A percentile compares a stretch with the other conserved stretches of the same genome.
Evolutionary conservation across 2,888 invertebrate genomes (phyloP).

Genomic region (Dryadula phaetusa): DNA sequence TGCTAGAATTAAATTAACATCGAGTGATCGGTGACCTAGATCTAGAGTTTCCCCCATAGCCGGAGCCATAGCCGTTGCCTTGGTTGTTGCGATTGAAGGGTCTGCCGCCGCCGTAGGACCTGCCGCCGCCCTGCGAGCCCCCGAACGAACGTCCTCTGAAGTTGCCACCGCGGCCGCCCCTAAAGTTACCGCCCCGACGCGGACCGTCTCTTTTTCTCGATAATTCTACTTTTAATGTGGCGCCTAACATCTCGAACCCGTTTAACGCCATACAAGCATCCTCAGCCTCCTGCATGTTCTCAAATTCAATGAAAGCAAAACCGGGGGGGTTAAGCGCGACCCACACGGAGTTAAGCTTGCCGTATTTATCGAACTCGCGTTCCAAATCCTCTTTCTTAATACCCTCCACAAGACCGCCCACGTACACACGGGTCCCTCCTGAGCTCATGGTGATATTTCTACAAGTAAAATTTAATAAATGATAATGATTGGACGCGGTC

Average conservation of each 20-base stretch:
- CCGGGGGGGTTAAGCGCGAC: slow-evolving; percentile 97
- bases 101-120: slow-evolving; percentile 55
- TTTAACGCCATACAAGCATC: slow-evolving; percentile 95
- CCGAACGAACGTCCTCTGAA: slow-evolving; percentile 77
- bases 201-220: slow-evolving; percentile 92
- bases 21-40: slow-evolving; percentile 80
- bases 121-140: slow-evolving; percentile 63
- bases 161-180: slow-evolving; percentile 81
- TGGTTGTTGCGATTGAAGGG: slow-evolving; percentile 78
- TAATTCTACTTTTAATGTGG: slow-evolving; percentile 94
- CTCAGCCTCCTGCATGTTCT: slow-evolving; percentile 94
- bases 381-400: slow-evolving; percentile 97
- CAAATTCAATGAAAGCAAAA: slow-evolving; percentile 97
- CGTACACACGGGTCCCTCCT: slow-evolving; percentile 92
- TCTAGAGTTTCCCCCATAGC: slow-evolving; percentile 80
- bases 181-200: slow-evolving; percentile 85
- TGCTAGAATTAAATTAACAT: slow-evolving; percentile 77
- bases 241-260: slow-evolving; percentile 93
- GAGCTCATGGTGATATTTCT: slow-evolving; percentile 68
- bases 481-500: slow-evolving; percentile 31
- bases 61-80: slow-evolving; percentile 76
- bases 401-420: slow-evolving; percentile 94
- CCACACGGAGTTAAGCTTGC: slow-evolving; percentile 96
- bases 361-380: slow-evolving; percentile 95
- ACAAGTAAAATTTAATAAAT: slow-evolving; percentile 47